phyloP scores from a whole-genome alignment of 2,888 invertebrate species.

The Operophtera brumata region DNA sequence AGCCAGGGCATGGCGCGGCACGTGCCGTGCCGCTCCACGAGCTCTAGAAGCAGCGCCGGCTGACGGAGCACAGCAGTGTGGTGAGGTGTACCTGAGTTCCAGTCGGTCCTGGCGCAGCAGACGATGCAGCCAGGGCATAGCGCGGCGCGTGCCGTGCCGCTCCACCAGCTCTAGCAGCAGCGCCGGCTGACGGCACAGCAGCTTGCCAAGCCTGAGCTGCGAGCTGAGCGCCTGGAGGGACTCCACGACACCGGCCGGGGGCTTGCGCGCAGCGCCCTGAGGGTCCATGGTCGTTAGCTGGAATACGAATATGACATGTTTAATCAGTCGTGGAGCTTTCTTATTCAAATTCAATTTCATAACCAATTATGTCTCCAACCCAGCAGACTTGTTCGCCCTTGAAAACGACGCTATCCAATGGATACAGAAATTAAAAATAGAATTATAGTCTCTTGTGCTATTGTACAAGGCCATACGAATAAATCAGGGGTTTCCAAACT shows the following conservation, averaged over 20 bases:
- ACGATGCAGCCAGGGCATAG: conserved; percentile 98
- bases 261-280: conserved; percentile 89
- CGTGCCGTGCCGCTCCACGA: conserved; percentile 94
- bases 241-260: conserved; percentile 88
- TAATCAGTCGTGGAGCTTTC: too few species aligned
- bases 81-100: conserved; percentile 79
- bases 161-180: conserved; percentile 96
- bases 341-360: too few species aligned
- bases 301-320: neutral
- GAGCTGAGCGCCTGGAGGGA: conserved; percentile 89
- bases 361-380: too few species aligned
- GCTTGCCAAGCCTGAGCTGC: conserved; percentile 90
- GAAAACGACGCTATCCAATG: too few species aligned
- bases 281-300: conserved; percentile 92
- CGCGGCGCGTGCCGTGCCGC: conserved; percentile 92
- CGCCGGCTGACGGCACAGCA: conserved; percentile 95
- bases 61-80: conserved; percentile 83
- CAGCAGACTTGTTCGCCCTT: too few species aligned
- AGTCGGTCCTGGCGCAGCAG: conserved; percentile 95
- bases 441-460: too few species aligned
- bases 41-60: conserved; percentile 95
- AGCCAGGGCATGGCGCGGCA: conserved; percentile 98
- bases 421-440: too few species aligned
- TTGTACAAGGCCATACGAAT: too few species aligned
- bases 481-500: too few species aligned